A percentile compares a stretch with the other conserved stretches of the same genome.
phyloP scores from a whole-genome alignment of 2,113 vertebrate genomes.

The Chloropsis cyanopogon region DNA sequence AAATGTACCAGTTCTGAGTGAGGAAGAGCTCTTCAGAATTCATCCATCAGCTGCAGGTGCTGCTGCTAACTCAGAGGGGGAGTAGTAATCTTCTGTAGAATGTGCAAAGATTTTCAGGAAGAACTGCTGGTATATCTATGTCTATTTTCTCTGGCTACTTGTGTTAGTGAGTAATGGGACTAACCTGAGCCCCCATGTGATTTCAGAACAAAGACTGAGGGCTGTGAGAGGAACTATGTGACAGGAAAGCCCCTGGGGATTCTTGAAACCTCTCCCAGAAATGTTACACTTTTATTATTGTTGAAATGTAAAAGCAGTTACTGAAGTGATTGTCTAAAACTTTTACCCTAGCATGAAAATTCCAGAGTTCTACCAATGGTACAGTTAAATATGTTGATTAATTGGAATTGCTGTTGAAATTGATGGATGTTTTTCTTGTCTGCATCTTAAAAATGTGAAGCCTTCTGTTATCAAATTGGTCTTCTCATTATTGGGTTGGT shows the following conservation, averaged over 20 bases:
- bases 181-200: background rate
- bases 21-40: background rate
- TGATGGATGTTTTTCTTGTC: background rate
- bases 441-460: background rate
- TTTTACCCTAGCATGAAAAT: background rate
- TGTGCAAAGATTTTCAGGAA: background rate
- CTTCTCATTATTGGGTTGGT: background rate
- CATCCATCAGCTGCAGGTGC: background rate
- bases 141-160: background rate
- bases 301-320: background rate
- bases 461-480: background rate
- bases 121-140: background rate
- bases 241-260: background rate
- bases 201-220: background rate
- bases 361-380: background rate
- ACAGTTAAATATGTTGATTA: background rate
- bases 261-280: background rate
- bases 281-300: background rate
- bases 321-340: background rate
- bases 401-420: background rate
- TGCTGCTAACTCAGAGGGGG: background rate
- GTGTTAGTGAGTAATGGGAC: background rate
- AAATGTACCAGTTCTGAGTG: background rate
- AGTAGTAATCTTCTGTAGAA: background rate
- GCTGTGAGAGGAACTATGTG: background rate